Evolutionary conservation across 2,888 invertebrate species (phyloP), one percentile per base, ranked within the genome.

Genomic region (Rhorus exstirpatorius): DNA sequence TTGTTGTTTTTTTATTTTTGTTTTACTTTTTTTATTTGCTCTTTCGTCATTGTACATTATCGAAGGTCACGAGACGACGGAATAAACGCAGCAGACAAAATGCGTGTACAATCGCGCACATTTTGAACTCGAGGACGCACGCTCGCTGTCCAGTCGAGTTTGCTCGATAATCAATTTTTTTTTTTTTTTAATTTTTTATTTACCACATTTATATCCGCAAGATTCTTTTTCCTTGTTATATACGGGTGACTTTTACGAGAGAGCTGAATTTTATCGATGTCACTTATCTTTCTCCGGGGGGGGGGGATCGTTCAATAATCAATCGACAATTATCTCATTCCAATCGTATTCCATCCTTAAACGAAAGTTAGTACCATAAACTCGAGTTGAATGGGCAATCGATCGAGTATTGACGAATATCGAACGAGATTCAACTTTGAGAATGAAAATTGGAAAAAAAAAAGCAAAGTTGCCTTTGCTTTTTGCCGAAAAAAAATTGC

Each of bases 121-220:
- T 41, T 53, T 49, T 41, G 49, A 77, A 77, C 49, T 53, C 77
- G 77, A 78, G 77, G 77, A 78, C 77, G 51, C 10, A 26, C 49
- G 58, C 3, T 49, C 49, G 21, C 63, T n/a, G 63, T 63, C 17
- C 21, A 41, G 41, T 70, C 61, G 60, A 70, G 61, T 70, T 78
- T 53, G 14, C 70, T 63, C 35, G 63, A 46, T 10, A 71, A 55
- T 31, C 38, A 14, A 14, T 1, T 31, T 38, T 70, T 8, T 3
- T n/a, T 35, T 35, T 17, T 38, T 55, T 26, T 35, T 31, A 35
- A 10, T 58, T 26, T 26, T n/a, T 58, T 10, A 38, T 35, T 35
- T 17, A 55, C 8, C 12, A 1, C 1, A 1, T 6, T 61, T 12
- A 14, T 21, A 12, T 12, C n/a, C n/a, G 35, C 26, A 7, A 14